Base-by-base conservation (phyloP, 64 coral and sea anemone species). In the Orbicella faveolata region DNA sequence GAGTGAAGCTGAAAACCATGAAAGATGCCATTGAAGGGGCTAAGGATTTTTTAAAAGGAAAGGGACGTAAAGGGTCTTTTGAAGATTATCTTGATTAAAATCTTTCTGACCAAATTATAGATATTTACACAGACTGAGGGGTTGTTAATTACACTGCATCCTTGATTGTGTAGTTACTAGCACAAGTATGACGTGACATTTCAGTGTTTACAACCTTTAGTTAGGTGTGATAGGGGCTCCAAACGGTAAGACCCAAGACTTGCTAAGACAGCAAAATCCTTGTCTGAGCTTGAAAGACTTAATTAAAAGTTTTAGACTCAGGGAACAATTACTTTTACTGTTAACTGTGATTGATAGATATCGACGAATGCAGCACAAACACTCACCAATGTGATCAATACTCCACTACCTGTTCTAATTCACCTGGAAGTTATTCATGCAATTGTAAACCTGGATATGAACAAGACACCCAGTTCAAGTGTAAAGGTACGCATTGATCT, bases 41-140 rank as follows among this genome's bases (percentile, higher is more conserved):
- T 14, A 83, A 81, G 23, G 80, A 93, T 52, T 98, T 98, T 83
- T 76, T 95, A 33, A 21, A 77, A 51, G 96, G 96, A 73, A 87
- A 89, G 53, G 96, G 96, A 23, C 94, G 89, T 33, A 94, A 94
- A 68, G 96, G 96, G 11, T 95, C 93, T 35, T 98, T 95, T 95
- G 93, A 93, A 81, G 93, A 95, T 44, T 91, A 85, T 52, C 65
- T 85, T n/a, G 82, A 85, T 72, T 85, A 85, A 44, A 13, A 59
- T 59, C 15, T 16, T 1, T 10, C 12, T 59, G 15, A 48, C 44
- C 44, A 48, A 48, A 6, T 48, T 48, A 59, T 59, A 59, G 55
- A 59, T 59, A 15, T 59, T 16, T 48, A 48, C 44, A 6, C 55
- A 59, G 15, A 12, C 55, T 14, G 55, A 59, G 55, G 55, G 55